Evolutionary conservation across 64 coral and sea anemone genomes (phyloP), one percentile per base, ranked within the genome.

Genomic region (Pocillopora damicornis): DNA sequence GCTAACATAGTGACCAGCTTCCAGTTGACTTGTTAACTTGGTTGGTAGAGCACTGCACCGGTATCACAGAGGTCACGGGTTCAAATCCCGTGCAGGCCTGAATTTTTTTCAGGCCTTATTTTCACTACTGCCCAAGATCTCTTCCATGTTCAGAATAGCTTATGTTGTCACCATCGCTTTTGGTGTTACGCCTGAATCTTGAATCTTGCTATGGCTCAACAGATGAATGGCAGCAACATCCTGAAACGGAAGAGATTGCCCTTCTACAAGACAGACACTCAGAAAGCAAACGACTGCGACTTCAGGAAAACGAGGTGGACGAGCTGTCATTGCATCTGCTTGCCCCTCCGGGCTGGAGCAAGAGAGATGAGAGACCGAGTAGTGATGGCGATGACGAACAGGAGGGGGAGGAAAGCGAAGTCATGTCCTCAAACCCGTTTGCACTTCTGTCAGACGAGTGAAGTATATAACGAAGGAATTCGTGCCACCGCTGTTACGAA

Each of bases 361-460:
- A 34, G 62, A 37, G 35, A 77, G 37, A 37, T 59, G 81, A 85
- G n/a, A 81, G 77, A 37, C 80, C 90, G 7, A 67, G 74, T 83
- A 87, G 84, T 63, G 81, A 86, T 34, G 83, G 66, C 30, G 82
- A 92, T 59, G 63, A 76, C 20, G 89, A 83, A 62, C 67, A 69
- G 75, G 81, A 78, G 26, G 79, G 75, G 4, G 83, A 86, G 35
- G 75, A 92, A 61, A 83, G 58, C 5, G 90, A 92, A 26, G 14
- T 92, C 69, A 83, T 42, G 18, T 92, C 63, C 60, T 87, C 51
- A n/a, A 92, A 92, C 67, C 83, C 90, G 37, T 92, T 87, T 92
- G 83, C 90, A 8, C 77, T 92, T 35, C 73, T 92, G 23, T 77
- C 90, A 11, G 71, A 92, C 51, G 90, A 87, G 61, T 92, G 37